These are phyloP conservation scores for Tragopan temminckii DNA, from an alignment of 2,797 vertebrate genomes.

Conservation along the genomic window DNA sequence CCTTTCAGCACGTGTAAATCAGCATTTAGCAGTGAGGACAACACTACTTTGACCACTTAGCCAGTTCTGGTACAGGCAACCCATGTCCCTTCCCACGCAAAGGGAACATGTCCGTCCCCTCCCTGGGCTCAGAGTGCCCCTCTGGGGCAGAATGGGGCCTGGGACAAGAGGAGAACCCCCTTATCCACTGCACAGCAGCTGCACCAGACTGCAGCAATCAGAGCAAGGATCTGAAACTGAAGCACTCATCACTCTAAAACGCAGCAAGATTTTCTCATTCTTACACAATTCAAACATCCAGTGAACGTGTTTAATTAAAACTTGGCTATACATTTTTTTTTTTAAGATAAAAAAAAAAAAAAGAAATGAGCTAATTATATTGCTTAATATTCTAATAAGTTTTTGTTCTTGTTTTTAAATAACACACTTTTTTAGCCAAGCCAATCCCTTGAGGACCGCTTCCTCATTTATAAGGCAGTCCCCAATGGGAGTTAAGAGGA, in stretches of 20 bases:
- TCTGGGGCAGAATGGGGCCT: not conserved
- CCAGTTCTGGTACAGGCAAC: not conserved
- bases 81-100: not conserved
- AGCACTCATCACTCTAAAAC: conserved; percentile 44
- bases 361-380: conserved; percentile 78
- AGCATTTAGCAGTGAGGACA: conserved; percentile 20
- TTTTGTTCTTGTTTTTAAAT: conserved; percentile 64
- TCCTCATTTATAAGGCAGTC: conserved; percentile 80
- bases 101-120: not conserved
- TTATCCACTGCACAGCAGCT: not conserved
- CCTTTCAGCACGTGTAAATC: not conserved
- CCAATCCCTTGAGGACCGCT: conserved; percentile 75
- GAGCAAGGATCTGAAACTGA: conserved; percentile 24
- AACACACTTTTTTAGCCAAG: conserved; percentile 76
- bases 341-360: conserved; percentile 20
- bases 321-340: conserved; percentile 62
- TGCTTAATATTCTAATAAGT: conserved; percentile 71
- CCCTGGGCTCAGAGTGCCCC: not conserved
- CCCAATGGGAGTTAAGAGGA: conserved; percentile 75
- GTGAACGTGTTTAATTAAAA: conserved; percentile 82
- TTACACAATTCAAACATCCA: conserved; percentile 67
- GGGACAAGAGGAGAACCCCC: not conserved
- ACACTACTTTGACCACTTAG: not conserved
- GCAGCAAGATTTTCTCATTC: conserved; percentile 27
- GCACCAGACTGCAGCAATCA: not conserved